Base-by-base conservation (phyloP, 1,140 invertebrate genomes). In the Orius insidiosus region DNA sequence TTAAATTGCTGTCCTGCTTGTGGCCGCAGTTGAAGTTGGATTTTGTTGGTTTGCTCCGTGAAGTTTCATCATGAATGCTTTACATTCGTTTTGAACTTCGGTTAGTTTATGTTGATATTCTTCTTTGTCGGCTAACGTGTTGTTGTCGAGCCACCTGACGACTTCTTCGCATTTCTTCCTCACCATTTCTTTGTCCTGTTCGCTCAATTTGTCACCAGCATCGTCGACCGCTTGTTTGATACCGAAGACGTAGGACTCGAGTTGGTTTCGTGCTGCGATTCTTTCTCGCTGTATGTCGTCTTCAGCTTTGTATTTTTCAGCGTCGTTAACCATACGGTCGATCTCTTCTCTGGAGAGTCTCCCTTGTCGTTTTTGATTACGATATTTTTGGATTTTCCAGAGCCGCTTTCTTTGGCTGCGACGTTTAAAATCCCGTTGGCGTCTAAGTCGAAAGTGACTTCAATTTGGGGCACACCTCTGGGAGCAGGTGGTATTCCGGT, bases 51-150 rank as follows among this genome's bases (percentile, higher is more conserved):
- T n/a, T n/a, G n/a, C n/a, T n/a, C n/a, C n/a, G 53, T 85, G 80
- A 5, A 85, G 55, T 57, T 85, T 85, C 54, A 75, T 69, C 75
- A 87, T 84, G 34, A 82, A 68, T 0, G 80, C 78, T 24, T 70
- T 65, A 50, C 78, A 84, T 3, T 76, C 66, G n/a, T 63, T 63
- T 56, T 84, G 79, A 4, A 82, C 59, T 24, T 80, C 72, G 53
- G 83, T 79, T 45, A 84, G 58, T 50, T 75, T 78, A 50, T 79
- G 64, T 46, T 85, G 81, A 50, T 75, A 78, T 53, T 87, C 81
- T 6, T 80, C 74, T 53, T 81, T 80, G 46, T 81, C 74, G 1
- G 84, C 84, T 11, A 81, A 58, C 1, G 68, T 65, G 54, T 80
- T 79, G 6, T 56, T 53, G 46, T 78, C 75, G 8, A 84, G 54